These are phyloP conservation scores for Ophion slaviceki DNA, from an alignment of 2,888 invertebrate species.

Conservation along the genomic window DNA sequence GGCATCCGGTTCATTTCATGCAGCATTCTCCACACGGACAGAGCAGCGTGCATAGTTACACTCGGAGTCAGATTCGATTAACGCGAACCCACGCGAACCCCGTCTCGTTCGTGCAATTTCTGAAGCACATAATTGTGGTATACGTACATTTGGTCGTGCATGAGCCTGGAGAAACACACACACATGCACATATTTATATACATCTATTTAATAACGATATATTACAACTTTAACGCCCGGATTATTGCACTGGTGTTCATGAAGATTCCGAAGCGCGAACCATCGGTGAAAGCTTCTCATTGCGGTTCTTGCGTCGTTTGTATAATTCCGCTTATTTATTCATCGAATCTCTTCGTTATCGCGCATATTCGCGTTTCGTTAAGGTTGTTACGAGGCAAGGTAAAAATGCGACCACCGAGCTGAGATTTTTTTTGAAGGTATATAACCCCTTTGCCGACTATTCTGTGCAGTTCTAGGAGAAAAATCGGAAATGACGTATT, in stretches of 20 bases:
- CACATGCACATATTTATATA: background rate
- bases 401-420: too few relatives aligned
- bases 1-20: constrained; percentile 58
- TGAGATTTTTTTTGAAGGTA: too few relatives aligned
- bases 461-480: too few relatives aligned
- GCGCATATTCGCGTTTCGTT: background rate
- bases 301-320: background rate
- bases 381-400: too few relatives aligned
- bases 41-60: constrained; percentile 1
- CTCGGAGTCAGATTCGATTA: constrained; percentile 62
- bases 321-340: constrained; percentile 5
- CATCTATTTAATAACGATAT: constrained; percentile 16
- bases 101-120: constrained; percentile 42
- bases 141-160: background rate
- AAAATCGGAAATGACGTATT: too few relatives aligned
- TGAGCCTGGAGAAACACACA: background rate
- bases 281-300: constrained; percentile 10
- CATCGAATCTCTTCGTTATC: background rate
- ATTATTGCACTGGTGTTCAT: constrained; percentile 17
- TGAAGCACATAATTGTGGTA: constrained; percentile 39
- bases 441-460: too few relatives aligned
- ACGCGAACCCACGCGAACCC: constrained; percentile 52
- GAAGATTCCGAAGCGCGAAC: constrained; percentile 42
- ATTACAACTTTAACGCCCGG: constrained; percentile 28
- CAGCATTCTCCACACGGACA: constrained; percentile 17